Evolutionary conservation across 37 sponge, comb jelly and placozoan species (phyloP), one percentile per base, ranked within the genome.

Genomic region (Cladorhizidae sp.): DNA sequence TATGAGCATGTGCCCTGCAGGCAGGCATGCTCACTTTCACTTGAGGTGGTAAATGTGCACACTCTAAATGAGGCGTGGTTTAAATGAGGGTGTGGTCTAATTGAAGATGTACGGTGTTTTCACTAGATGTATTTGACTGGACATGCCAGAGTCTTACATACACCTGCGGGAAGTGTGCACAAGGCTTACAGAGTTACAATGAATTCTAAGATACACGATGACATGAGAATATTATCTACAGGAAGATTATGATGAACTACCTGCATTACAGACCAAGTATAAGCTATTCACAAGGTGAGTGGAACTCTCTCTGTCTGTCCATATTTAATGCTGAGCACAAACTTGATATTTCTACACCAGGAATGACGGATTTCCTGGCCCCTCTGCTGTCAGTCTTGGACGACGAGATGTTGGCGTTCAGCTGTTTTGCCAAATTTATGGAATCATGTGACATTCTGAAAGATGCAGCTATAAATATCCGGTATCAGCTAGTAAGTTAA

Each of bases 301-400:
- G 39, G 57, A 41, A 18, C 39, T 17, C 31, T 18, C 8, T 37
- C 26, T 17, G 36, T 67, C 31, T 35, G 39, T 6, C 3, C 6
- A 17, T 67, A 29, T 38, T 28, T 67, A 7, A 21, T 26, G 54
- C 64, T 9, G 26, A 58, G 57, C 20, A 57, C 39, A n/a, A 29
- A 22, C 45, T 29, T 57, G 52, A 40, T 11, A 18, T 50, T n/a
- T n/a, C n/a, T n/a, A n/a, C n/a, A 41, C 65, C 68, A 71, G 93
- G 94, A 1, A 94, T 94, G 94, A 86, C 94, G 0, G 94, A 94
- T 68, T 73, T 94, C 23, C 72, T 89, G 29, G 78, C 90, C 31
- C 94, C 94, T 9, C 57, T 94, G 22, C 65, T 94, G 57, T 65
- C 85, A 2, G 76, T 64, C 8, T 28, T 94, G 51, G 83, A 90